phyloP scores from a whole-genome alignment of 37 sponge, comb jelly and placozoan species.

The Halisarca cf. caerulea region DNA sequence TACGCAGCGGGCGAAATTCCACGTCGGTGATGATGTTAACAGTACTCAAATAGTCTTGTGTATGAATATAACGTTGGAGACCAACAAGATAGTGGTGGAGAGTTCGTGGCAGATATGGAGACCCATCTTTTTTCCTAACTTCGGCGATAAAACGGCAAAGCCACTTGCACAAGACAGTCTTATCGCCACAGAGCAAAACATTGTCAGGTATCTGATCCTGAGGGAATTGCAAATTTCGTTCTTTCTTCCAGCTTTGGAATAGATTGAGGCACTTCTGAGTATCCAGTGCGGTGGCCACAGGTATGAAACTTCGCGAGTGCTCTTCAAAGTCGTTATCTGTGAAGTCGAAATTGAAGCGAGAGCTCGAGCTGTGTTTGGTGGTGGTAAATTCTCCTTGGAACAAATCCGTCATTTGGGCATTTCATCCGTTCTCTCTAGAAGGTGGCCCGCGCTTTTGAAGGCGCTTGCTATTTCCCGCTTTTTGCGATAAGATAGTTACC shows the following conservation, averaged over 20 bases:
- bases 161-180: constrained; percentile 21
- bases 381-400: constrained; percentile 4
- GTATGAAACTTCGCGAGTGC: background rate
- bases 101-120: constrained; percentile 10
- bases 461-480: background rate
- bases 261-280: background rate
- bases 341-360: background rate
- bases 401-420: background rate
- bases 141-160: constrained; percentile 1
- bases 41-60: background rate
- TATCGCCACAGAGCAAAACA: background rate
- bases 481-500: constrained; percentile 11
- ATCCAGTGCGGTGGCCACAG: background rate
- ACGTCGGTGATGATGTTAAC: background rate
- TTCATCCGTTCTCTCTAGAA: too few species aligned
- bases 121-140: constrained; percentile 21
- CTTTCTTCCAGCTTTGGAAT: background rate
- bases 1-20: background rate
- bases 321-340: background rate
- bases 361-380: background rate
- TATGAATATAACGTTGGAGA: constrained; percentile 14
- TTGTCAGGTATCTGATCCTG: background rate
- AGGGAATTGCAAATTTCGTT: background rate
- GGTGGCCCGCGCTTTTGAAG: background rate
- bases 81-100: background rate